These are phyloP conservation scores for Pipistrellus pipistrellus DNA, from an alignment of 2,797 vertebrate genomes.

Conservation along the genomic window DNA sequence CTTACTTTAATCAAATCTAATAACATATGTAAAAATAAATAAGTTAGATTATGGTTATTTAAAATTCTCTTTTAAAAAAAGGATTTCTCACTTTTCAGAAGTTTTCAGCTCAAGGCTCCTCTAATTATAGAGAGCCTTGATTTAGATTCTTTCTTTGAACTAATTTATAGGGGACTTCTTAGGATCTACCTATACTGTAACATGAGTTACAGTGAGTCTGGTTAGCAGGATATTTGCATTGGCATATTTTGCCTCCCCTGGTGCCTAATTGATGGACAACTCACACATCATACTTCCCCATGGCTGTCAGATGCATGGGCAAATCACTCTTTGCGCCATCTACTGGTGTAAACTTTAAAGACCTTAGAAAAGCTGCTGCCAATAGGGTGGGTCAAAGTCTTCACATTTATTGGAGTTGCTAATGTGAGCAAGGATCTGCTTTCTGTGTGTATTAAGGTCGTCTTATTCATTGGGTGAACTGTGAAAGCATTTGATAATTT, in stretches of 20 bases:
- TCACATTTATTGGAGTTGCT: conserved; percentile 67
- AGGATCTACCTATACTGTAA: not conserved
- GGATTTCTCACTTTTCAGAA: not conserved
- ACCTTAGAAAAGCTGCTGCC: conserved; percentile 57
- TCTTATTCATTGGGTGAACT: conserved; percentile 66
- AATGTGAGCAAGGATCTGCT: conserved; percentile 65
- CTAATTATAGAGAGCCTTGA: conserved; percentile 3
- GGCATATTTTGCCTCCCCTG: not conserved
- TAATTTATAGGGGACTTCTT: not conserved
- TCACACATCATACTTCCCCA: not conserved
- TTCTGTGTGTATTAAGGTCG: conserved; percentile 69
- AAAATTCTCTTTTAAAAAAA: conserved; percentile 46
- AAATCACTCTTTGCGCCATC: not conserved
- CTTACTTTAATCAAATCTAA: conserved; percentile 16
- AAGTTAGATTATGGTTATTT: conserved; percentile 7
- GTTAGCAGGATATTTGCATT: not conserved
- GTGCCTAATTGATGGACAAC: not conserved
- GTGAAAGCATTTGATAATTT: conserved; percentile 77
- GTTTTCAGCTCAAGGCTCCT: not conserved
- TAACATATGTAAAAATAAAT: not conserved
- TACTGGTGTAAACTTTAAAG: conserved; percentile 23
- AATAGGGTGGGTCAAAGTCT: conserved; percentile 49
- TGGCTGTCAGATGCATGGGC: not conserved
- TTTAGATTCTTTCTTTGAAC: conserved; percentile 54
- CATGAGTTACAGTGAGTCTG: not conserved